A percentile compares a stretch with the other conserved stretches of the same genome.
Conservation (phyloP, 2,797 vertebrate species). For the Mastacembelus armatus region DNA sequence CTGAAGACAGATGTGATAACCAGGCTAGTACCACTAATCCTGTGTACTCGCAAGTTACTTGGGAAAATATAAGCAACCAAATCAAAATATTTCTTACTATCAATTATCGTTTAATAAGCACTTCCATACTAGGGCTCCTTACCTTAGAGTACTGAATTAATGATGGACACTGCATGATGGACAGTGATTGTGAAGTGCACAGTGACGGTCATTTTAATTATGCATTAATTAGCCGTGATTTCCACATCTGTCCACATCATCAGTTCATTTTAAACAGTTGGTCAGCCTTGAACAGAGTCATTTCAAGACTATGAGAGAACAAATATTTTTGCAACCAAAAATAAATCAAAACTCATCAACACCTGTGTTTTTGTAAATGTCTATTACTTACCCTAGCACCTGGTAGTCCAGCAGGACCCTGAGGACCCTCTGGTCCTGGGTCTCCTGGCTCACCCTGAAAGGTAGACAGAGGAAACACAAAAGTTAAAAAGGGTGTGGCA, state of each 20-base stretch:
- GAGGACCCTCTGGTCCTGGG: constrained; percentile 79
- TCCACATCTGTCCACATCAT: background rate
- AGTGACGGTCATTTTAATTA: too few species aligned
- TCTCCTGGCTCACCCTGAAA: constrained; percentile 83
- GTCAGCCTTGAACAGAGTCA: background rate
- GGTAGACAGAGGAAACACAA: constrained; percentile 12
- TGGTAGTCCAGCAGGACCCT: constrained; percentile 83
- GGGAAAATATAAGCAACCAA: too few species aligned
- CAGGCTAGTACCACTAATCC: too few species aligned
- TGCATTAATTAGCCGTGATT: too few species aligned
- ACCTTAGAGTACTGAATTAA: too few species aligned
- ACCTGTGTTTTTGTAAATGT: background rate
- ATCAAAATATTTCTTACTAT: too few species aligned
- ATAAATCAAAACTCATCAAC: background rate
- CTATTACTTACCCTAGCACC: constrained; percentile 79
- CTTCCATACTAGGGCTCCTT: too few species aligned
- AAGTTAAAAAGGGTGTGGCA: background rate
- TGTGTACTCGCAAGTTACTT: too few species aligned
- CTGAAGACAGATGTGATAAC: too few species aligned
- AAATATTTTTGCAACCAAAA: background rate
- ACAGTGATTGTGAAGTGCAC: too few species aligned
- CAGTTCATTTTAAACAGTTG: background rate
- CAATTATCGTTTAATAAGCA: too few species aligned
- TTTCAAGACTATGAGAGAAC: background rate
- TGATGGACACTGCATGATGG: too few species aligned